Base-by-base conservation (phyloP, 2,797 vertebrate genomes). In the Urocyon cinereoargenteus region DNA sequence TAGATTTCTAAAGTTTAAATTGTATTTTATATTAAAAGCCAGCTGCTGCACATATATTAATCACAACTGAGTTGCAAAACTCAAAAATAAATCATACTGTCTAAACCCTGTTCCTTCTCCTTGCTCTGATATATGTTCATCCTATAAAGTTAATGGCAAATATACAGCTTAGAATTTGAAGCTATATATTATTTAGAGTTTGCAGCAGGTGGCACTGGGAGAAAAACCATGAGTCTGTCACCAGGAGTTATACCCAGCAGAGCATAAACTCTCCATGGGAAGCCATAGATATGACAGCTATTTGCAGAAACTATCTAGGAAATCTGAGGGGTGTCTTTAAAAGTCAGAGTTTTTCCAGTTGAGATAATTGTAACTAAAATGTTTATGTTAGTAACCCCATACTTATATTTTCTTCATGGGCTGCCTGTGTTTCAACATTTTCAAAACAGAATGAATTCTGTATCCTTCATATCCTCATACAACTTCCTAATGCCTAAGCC, bases 1-100 rank as follows among this genome's bases (percentile, higher is more conserved):
- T 85, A 95, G 6, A 79, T 83, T 3, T 73, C 51, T 95, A 68
- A 68, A 36, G 22, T 78, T 75, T 94, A 86, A 95, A 91, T 34
- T 90, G 36, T 95, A 64, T 87, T 96, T 93, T 92, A 77, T 59
- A 95, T 68, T 79, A 90, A 82, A 96, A 92, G 55, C 36, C 77
- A 94, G 45, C 31, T 89, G 66, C 21, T 88, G 0, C 0, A 16
- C 22, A 53, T 13, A 19, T 79, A 68, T 51, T 3, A 22, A 73
- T 95, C 85, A 91, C 45, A 82, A 82, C 2, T 26, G 75, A 82
- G 14, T 68, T 51, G 6, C 21, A 19, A 49, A 94, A 78, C 8
- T 73, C 3, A 90, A 70, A 96, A 96, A 75, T 75, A 66, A 89
- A 89, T 87, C 57, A 89, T 68, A 11, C 18, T 72, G 9, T 85